Percentiles rank a stretch among this genome's conserved stretches.
These are phyloP conservation scores for Nanorana parkeri DNA, from an alignment of 2,113 vertebrate genomes.

Conservation along the genomic window DNA sequence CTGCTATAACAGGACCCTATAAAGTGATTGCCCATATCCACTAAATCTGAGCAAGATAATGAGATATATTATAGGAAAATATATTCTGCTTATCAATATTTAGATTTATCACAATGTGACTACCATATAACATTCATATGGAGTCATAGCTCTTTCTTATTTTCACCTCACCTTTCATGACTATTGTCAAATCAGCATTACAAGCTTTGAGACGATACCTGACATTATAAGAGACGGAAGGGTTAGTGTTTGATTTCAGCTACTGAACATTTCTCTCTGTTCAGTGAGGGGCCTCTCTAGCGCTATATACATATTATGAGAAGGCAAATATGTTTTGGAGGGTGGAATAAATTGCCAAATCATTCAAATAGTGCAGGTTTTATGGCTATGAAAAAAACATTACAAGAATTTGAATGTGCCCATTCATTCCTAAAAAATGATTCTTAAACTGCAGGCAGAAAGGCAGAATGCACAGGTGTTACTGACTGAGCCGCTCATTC, in stretches of 20 bases:
- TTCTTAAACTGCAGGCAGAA: slow-evolving; percentile 57
- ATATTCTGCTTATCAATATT: too few species aligned
- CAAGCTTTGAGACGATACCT: background rate
- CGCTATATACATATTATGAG: slow-evolving; percentile 51
- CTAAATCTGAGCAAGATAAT: too few species aligned
- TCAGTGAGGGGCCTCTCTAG: slow-evolving; percentile 35
- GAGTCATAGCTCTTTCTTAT: too few species aligned
- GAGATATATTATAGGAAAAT: too few species aligned
- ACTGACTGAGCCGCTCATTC: slow-evolving; percentile 50
- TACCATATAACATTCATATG: too few species aligned
- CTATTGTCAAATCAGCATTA: slow-evolving; percentile 13
- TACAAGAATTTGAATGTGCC: slow-evolving; percentile 58
- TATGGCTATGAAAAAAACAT: slow-evolving; percentile 58
- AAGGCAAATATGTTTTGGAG: slow-evolving; percentile 55
- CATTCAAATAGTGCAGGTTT: slow-evolving; percentile 58
- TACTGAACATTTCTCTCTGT: slow-evolving; percentile 39
- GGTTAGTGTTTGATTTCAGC: slow-evolving; percentile 12
- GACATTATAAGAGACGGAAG: slow-evolving; percentile 9
- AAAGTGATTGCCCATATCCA: too few species aligned
- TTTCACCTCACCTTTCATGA: too few species aligned
- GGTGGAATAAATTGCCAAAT: slow-evolving; percentile 58
- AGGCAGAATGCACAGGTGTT: slow-evolving; percentile 58
- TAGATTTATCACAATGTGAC: too few species aligned
- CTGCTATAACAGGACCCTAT: too few species aligned
- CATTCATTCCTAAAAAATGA: slow-evolving; percentile 59